Evolutionary conservation across 2,797 vertebrate genomes (phyloP), one percentile per base, ranked within the genome.

Genomic region (Eurystomus glaucurus): DNA sequence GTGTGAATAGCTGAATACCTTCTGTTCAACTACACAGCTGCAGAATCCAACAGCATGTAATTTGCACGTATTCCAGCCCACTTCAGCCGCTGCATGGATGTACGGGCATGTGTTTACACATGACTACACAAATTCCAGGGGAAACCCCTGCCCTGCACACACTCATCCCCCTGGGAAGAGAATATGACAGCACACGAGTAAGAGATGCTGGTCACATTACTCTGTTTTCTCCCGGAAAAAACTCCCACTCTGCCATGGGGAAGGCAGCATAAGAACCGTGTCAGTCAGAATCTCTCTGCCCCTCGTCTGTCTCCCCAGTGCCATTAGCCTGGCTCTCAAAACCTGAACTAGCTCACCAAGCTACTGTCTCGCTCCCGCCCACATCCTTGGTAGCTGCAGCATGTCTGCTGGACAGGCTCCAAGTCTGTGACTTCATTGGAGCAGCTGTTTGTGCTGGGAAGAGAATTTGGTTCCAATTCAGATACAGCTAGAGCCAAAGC

Each of bases 381-480:
- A 45, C 78, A 74, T 17, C 71, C 76, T 37, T 37, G 75, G 92
- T 64, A 87, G 65, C 61, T 90, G 62, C 66, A 57, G 54, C 46
- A 7, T 25, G 79, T 79, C 89, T 92, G 83, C 86, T 92, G 90
- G 79, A 45, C 71, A 76, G 51, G 54, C 61, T 92, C 72, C 87
- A 75, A 57, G 62, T 31, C 72, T 46, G 23, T 71, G 79, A 93
- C 89, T 92, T 87, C 89, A 78, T 69, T 57, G 46, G 65, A 96
- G 85, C 88, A 92, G 85, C 91, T 93, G 91, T 51, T 77, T 71
- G 41, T 87, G 77, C 78, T 90, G 83, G 83, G 66, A 88, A 68
- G 61, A 71, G 83, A 78, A 57, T 88, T 88, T 79, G 29, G 79
- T 95, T 92, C 43, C 61, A 50, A 52, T 14, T 82, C 75, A 88